Evolutionary conservation across 2,113 vertebrate species (phyloP).

Genomic region (Podarcis muralis): DNA sequence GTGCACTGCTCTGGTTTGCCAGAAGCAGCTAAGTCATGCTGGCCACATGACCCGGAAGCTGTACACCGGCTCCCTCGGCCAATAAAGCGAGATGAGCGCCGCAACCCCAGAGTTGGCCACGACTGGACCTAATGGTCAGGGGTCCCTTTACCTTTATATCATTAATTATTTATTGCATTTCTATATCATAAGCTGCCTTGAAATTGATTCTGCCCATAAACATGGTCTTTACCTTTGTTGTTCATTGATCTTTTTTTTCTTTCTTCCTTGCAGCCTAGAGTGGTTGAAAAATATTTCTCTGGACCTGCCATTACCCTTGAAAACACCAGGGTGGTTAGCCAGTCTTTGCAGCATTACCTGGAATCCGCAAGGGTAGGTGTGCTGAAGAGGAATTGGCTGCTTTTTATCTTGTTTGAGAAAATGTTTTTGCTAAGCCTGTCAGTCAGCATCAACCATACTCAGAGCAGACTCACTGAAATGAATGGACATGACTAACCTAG

Average conservation of each 20-base stretch:
- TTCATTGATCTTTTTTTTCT: not conserved
- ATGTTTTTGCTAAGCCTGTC: not conserved
- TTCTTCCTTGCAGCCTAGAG: slow-evolving; percentile 83
- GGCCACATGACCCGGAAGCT: too few relatives aligned
- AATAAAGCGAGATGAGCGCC: too few relatives aligned
- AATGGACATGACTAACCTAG: too few relatives aligned
- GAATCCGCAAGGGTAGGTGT: slow-evolving; percentile 90
- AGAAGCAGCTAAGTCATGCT: too few relatives aligned
- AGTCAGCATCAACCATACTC: not conserved
- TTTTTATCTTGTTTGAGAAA: not conserved
- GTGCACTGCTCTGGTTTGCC: too few relatives aligned
- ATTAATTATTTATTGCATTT: not conserved
- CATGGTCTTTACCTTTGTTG: not conserved
- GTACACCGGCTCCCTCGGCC: too few relatives aligned
- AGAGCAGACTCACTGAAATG: not conserved
- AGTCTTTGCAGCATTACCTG: slow-evolving; percentile 96
- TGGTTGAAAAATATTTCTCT: slow-evolving; percentile 98
- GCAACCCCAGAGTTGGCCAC: too few relatives aligned
- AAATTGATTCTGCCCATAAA: not conserved
- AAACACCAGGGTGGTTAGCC: slow-evolving; percentile 96
- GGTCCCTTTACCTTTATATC: too few relatives aligned
- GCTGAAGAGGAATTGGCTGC: not conserved
- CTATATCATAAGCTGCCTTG: not conserved
- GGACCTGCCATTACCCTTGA: slow-evolving; percentile 97
- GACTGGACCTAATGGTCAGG: too few relatives aligned